Percentiles rank a stretch among this genome's conserved stretches.
Evolutionary conservation across 2,888 invertebrate species (phyloP).

Genomic region (Tanytarsus gracilentus): DNA sequence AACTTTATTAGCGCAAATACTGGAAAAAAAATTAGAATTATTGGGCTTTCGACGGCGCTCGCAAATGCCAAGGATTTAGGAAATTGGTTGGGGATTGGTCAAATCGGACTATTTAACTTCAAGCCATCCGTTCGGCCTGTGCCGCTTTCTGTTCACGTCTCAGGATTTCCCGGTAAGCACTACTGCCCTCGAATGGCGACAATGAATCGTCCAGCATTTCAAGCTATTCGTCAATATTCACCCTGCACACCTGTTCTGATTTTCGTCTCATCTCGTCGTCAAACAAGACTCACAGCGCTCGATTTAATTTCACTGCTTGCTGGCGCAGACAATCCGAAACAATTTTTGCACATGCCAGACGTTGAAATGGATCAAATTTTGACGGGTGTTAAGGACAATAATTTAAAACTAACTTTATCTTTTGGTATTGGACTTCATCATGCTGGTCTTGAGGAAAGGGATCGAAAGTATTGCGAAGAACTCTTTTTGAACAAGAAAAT

Average conservation of each 20-base stretch:
- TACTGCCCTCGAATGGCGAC: constrained; percentile 99
- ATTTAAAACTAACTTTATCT: constrained; percentile 83
- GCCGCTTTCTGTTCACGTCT: constrained; percentile 81
- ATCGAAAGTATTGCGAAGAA: constrained; percentile 85
- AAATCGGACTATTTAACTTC: constrained; percentile 93
- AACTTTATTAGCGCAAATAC: constrained; percentile 93
- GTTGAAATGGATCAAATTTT: constrained; percentile 74
- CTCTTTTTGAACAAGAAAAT: constrained; percentile 91
- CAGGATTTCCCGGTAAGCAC: constrained; percentile 94
- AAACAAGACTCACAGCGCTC: constrained; percentile 91
- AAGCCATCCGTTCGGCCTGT: constrained; percentile 96
- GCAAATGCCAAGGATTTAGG: constrained; percentile 96
- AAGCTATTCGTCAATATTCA: constrained; percentile 88
- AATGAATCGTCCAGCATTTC: constrained; percentile 98
- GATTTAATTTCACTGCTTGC: constrained; percentile 88
- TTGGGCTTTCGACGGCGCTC: constrained; percentile 94
- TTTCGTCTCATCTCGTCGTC: constrained; percentile 92
- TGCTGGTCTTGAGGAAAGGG: constrained; percentile 90
- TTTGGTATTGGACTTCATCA: constrained; percentile 99
- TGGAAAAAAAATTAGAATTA: constrained; percentile 68
- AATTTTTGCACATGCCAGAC: constrained; percentile 85
- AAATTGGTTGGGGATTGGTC: constrained; percentile 87
- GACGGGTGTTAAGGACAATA: constrained; percentile 67
- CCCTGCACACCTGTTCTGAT: constrained; percentile 84
- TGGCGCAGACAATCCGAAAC: constrained; percentile 85